A percentile compares a stretch with the other conserved stretches of the same genome.
These are phyloP conservation scores for Nephila pilipes DNA, from an alignment of 1,140 invertebrate species.

Conservation along the genomic window DNA sequence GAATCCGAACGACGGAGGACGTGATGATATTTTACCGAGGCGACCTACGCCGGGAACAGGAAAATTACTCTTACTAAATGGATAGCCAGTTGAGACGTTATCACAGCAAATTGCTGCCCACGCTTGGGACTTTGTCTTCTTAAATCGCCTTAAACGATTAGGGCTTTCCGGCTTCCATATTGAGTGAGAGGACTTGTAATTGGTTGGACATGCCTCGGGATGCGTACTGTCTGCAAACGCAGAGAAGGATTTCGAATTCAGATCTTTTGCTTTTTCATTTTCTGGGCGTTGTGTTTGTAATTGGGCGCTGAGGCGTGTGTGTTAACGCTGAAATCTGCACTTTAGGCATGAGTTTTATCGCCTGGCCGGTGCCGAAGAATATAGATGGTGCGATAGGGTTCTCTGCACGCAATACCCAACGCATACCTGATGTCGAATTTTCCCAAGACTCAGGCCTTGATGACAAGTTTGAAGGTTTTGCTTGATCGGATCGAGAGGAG, in stretches of 20 bases:
- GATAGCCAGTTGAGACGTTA: conserved; percentile 35
- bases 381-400: not conserved
- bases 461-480: not conserved
- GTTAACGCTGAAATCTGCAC: conserved; percentile 43
- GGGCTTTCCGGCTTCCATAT: not conserved
- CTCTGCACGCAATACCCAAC: not conserved
- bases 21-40: conserved; percentile 5
- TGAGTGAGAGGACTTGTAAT: conserved; percentile 22
- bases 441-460: not conserved
- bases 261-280: not conserved
- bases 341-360: conserved; percentile 62
- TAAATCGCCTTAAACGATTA: conserved; percentile 20
- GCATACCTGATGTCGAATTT: not conserved
- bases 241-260: not conserved
- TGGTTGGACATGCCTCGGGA: conserved; percentile 16
- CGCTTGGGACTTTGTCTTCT: conserved; percentile 22
- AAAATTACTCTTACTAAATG: conserved; percentile 42
- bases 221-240: conserved; percentile 15
- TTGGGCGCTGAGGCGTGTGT: conserved; percentile 23
- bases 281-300: conserved; percentile 34
- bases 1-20: not conserved
- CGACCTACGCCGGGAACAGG: not conserved
- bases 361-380: not conserved
- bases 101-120: conserved; percentile 66
- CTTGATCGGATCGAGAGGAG: no score